Conservation (phyloP, 2,888 invertebrate species). For the Himalopsyche japonica region DNA sequence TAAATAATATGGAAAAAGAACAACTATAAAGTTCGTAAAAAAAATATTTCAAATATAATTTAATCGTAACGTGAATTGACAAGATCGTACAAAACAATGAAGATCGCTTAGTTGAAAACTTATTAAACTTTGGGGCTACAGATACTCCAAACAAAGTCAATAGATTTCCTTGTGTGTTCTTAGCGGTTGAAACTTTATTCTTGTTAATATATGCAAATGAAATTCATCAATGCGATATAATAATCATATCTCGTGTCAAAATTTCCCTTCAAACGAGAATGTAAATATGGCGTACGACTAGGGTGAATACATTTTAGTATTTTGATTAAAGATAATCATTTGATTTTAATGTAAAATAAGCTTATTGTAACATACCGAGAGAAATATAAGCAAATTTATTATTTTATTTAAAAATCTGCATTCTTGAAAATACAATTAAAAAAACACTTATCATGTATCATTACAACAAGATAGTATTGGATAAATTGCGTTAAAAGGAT, state of each 20-base stretch:
- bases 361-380: no score
- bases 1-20: no score
- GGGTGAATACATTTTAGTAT: neutral
- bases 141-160: neutral
- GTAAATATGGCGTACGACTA: neutral
- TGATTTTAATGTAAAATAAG: no score
- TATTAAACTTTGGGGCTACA: neutral
- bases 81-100: neutral
- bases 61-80: neutral
- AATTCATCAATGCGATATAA: slow-evolving; percentile 23
- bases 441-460: no score
- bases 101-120: neutral
- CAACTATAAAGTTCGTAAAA: no score
- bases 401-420: no score
- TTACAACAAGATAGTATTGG: no score
- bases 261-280: neutral
- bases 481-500: no score
- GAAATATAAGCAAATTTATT: no score
- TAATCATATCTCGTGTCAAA: slow-evolving; percentile 21
- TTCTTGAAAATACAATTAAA: no score
- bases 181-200: neutral
- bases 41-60: neutral
- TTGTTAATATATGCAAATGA: slow-evolving; percentile 8
- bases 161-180: neutral
- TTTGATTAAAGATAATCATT: no score